Base-by-base conservation (phyloP, 2,888 invertebrate genomes). In the Elaeidobius kamerunicus region DNA sequence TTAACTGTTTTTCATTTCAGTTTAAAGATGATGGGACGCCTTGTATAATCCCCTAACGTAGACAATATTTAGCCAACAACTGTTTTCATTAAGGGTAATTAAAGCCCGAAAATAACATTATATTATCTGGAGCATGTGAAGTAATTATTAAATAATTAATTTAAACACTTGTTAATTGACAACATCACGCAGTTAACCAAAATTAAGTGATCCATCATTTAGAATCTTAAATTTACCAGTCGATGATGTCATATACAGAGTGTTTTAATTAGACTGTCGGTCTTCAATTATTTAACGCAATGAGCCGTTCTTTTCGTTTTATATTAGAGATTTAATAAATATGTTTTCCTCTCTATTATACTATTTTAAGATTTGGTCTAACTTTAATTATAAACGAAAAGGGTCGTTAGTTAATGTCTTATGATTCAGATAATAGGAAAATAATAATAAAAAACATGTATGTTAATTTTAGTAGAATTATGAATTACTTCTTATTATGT, bases 131-230 rank as follows among this genome's bases (percentile, higher is more conserved):
- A 63, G 61, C 64, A 58, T 54, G 59, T 55, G 56, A 52, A 60
- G 60, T 64, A 63, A 63, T 66, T 66, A 66, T 64, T 59, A 59
- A 64, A 66, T 70, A 69, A 69, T 70, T 69, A 69, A 69, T 68
- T 70, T 69, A 70, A 69, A 69, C 67, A 68, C 69, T 68, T 63
- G 66, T 66, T 67, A 69, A 69, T 68, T 68, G 66, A 65, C 65
- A 64, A 67, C 65, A 69, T 66, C 69, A 69, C 69, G 70, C 69
- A 69, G 63, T 60, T 60, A 46, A 48, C 55, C 50, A 63, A 63
- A 67, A 66, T 66, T 66, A 64, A 65, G 65, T 61, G 61, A 67
- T 67, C 65, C 66, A 65, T 65, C 65, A 67, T 65, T 64, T 62
- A 56, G 65, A 67, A 67, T 67, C 65, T 64, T 60, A 60, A 61